Percentiles rank a stretch among this genome's conserved stretches.
Conservation (phyloP, 2,888 invertebrate species). For the Drosophila anomelani region DNA sequence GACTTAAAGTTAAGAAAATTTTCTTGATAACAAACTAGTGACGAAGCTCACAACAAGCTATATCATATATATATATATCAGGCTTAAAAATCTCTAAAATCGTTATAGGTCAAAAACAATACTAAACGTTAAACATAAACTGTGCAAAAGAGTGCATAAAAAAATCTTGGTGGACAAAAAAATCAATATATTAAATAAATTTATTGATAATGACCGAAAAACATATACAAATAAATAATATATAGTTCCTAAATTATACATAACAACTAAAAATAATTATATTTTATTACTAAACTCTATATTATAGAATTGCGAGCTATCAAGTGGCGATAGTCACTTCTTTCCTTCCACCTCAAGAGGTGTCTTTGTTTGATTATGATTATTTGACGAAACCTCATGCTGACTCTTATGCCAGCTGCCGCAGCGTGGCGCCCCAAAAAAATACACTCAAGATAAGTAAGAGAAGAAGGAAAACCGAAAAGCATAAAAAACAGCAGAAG, state of each 20-base stretch:
- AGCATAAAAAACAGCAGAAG: slow-evolving; percentile 32
- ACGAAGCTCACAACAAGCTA: background rate
- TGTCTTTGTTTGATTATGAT: slow-evolving; percentile 24
- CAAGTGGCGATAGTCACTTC: background rate
- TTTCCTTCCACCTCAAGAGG: background rate
- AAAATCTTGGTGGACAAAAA: too few relatives aligned
- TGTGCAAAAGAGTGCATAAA: too few relatives aligned
- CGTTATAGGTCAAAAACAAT: background rate
- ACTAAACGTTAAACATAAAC: too few relatives aligned
- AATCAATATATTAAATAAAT: too few relatives aligned
- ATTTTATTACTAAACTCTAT: background rate
- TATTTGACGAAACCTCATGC: slow-evolving; percentile 41
- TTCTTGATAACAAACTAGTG: background rate
- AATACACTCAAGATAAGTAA: slow-evolving; percentile 3
- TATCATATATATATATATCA: too few relatives aligned
- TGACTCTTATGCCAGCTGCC: slow-evolving; percentile 30
- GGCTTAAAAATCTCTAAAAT: background rate
- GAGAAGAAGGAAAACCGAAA: slow-evolving; percentile 10
- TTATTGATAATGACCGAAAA: too few relatives aligned
- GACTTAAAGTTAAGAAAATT: background rate
- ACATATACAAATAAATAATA: too few relatives aligned
- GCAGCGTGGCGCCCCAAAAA: slow-evolving; percentile 40
- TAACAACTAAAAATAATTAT: too few relatives aligned
- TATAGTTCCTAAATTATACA: too few relatives aligned
- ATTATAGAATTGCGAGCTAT: fast-evolving